These are phyloP conservation scores for Pheucticus melanocephalus DNA, from an alignment of 2,113 vertebrate genomes.

Conservation along the genomic window DNA sequence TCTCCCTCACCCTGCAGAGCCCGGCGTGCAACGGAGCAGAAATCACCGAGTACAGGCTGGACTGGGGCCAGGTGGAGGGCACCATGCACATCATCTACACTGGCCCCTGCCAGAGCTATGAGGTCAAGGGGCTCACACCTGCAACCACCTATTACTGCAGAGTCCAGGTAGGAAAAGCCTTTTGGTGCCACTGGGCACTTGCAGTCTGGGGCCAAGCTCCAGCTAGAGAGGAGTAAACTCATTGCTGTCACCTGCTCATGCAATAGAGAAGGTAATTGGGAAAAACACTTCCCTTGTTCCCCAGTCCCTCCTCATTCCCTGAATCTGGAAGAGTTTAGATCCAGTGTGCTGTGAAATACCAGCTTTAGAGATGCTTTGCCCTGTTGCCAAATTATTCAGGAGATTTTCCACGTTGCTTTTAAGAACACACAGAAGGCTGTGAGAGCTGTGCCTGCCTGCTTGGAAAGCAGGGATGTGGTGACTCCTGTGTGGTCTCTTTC, in stretches of 20 bases:
- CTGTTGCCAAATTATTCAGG: not conserved
- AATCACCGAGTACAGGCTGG: constrained; percentile 73
- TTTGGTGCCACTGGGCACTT: not conserved
- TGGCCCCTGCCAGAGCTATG: constrained; percentile 71
- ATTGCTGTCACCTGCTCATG: not conserved
- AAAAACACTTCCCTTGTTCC: not conserved
- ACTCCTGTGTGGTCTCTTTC: not conserved
- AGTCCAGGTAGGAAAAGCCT: constrained; percentile 74
- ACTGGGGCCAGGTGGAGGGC: constrained; percentile 76
- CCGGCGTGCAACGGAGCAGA: constrained; percentile 75
- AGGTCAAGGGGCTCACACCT: constrained; percentile 76
- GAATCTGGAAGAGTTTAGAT: not conserved
- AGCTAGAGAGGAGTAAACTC: not conserved
- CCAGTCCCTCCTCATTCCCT: not conserved
- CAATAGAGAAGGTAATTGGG: not conserved
- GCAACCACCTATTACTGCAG: constrained; percentile 80
- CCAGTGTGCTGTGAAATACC: not conserved
- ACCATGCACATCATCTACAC: constrained; percentile 72
- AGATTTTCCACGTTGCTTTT: not conserved
- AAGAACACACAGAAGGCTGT: not conserved
- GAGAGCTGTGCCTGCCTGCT: not conserved
- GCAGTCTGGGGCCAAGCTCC: not conserved
- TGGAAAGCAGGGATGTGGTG: not conserved
- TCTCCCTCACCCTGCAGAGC: constrained; percentile 23
- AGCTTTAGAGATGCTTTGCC: not conserved